Percentiles rank a stretch among this genome's conserved stretches.
Evolutionary conservation across 1,140 invertebrate genomes (phyloP).

Genomic region (Dendroctonus ponderosae): DNA sequence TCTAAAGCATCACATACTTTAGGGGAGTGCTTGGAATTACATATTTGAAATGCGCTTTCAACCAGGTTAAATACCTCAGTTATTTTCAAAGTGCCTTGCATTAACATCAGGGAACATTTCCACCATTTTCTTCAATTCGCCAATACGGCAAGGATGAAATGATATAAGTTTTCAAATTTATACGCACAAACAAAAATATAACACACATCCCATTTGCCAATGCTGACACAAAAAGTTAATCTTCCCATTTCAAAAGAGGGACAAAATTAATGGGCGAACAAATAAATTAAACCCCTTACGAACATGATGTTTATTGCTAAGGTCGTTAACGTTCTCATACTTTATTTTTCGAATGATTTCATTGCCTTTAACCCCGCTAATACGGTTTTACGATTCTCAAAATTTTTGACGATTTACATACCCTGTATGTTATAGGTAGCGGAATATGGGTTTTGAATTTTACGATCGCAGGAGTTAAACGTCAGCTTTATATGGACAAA

Average conservation of each 20-base stretch:
- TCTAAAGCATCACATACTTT: slow-evolving; percentile 18
- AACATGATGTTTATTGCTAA: slow-evolving; percentile 29
- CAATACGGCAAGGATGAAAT: too few relatives aligned
- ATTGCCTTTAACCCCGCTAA: slow-evolving; percentile 28
- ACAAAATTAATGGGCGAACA: slow-evolving; percentile 5
- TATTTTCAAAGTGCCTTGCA: too few relatives aligned
- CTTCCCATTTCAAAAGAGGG: not conserved
- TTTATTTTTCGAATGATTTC: slow-evolving; percentile 26
- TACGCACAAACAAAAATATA: too few relatives aligned
- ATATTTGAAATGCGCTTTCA: slow-evolving; percentile 6
- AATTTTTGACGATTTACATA: slow-evolving; percentile 24
- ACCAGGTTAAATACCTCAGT: not conserved
- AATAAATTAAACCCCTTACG: slow-evolving; percentile 30
- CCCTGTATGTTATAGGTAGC: slow-evolving; percentile 4
- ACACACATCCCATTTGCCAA: too few relatives aligned
- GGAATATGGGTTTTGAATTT: slow-evolving; percentile 19
- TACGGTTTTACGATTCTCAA: slow-evolving; percentile 27
- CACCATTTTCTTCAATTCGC: too few relatives aligned
- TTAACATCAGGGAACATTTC: too few relatives aligned
- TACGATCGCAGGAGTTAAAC: slow-evolving; percentile 13
- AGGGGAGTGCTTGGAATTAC: slow-evolving; percentile 1
- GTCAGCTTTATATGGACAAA: slow-evolving; percentile 9
- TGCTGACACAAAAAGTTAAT: not conserved
- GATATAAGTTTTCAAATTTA: too few relatives aligned
- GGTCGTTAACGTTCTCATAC: slow-evolving; percentile 28